These are phyloP conservation scores for Lonchura striata DNA, from an alignment of 2,113 vertebrate genomes.

Conservation along the genomic window DNA sequence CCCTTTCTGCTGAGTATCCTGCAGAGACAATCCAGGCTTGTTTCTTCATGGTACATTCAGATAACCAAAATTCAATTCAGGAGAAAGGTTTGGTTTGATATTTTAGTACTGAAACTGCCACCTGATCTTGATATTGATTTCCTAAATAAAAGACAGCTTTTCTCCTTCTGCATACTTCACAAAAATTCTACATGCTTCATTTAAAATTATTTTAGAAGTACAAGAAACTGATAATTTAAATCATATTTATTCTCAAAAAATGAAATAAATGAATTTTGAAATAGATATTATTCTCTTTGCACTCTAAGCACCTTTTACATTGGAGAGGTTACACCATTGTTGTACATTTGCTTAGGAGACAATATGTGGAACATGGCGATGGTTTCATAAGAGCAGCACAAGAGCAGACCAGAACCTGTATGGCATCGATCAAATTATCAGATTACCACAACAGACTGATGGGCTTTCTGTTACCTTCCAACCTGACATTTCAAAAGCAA, in stretches of 20 bases:
- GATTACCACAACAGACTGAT: neutral
- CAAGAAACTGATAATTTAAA: neutral
- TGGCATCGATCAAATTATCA: neutral
- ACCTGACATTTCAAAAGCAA: neutral
- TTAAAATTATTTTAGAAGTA: neutral
- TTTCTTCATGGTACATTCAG: neutral
- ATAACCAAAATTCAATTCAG: neutral
- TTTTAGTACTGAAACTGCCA: constrained; percentile 34
- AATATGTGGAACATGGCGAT: neutral
- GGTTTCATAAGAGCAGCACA: neutral
- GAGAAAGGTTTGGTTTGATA: constrained; percentile 31
- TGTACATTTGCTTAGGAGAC: neutral
- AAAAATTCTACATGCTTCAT: neutral
- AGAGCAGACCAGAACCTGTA: neutral
- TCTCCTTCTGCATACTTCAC: neutral
- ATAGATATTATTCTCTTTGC: neutral
- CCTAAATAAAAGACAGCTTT: neutral
- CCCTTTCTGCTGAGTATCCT: neutral
- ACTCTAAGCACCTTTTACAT: neutral
- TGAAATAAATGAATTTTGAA: neutral
- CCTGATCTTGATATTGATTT: constrained; percentile 14
- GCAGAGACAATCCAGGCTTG: neutral
- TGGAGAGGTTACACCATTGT: neutral
- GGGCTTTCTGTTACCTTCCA: neutral
- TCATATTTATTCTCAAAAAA: neutral